Base-by-base conservation (phyloP, 1,140 invertebrate genomes). In the Globodera ellingtonae region DNA sequence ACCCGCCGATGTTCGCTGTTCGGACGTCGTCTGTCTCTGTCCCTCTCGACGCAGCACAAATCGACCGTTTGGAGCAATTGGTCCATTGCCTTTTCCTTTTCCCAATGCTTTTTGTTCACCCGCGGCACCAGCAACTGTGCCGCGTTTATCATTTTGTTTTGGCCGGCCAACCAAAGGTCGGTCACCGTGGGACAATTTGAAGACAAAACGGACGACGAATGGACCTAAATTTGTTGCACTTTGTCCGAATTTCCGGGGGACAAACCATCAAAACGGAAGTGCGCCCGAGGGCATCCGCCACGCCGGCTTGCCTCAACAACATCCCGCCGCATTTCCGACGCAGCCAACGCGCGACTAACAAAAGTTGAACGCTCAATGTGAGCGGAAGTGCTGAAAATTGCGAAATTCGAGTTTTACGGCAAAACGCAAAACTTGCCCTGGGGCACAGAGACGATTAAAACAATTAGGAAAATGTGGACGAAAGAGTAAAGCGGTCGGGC, bases 381-480 rank as follows among this genome's bases (percentile, higher is more conserved):
- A 85, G 84, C 18, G 84, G 85, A 21, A 85, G 73, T 44, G 84
- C 83, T 84, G 50, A 35, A 86, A 50, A 52, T n/a, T 81, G 18
- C 15, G 1, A 21, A 46, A 44, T 52, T 70, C 8, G 79, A 46
- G 4, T 6, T 35, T 62, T 50, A 81, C 6, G 48, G 24, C 76
- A 46, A 46, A 15, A n/a, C n/a, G 71, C 13, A 75, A 6, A 21
- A 15, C 13, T 71, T 82, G 76, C 82, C 85, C 77, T 85, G 84
- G 24, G 85, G 81, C 48, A 86, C 70, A 48, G 77, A 80, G 10
- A 77, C 81, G 10, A 85, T 72, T 35, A 85, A 18, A 5, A 85
- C 79, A 70, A 85, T 59, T 10, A 85, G 69, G 46, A 85, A 85
- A 72, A 84, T 85, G 75, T 86, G 86, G 65, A 85, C 81, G 75